Percentiles rank a stretch among this genome's conserved stretches.
Conservation (phyloP, 2,797 vertebrate genomes). For the Phrynocephalus vlangalii region DNA sequence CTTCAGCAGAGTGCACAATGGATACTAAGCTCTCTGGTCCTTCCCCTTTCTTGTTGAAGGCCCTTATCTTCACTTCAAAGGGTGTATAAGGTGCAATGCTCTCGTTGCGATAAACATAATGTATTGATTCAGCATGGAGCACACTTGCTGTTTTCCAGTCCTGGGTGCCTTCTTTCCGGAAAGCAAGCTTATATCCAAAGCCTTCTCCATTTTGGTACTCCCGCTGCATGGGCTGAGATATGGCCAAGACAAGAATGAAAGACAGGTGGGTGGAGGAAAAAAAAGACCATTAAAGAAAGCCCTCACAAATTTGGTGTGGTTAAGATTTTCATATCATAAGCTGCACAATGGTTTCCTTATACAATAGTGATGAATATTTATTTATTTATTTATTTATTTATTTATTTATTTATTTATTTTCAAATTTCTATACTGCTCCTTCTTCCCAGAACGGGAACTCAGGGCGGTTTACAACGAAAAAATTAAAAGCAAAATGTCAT, state of each 20-base stretch:
- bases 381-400: too few relatives aligned
- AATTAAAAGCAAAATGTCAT: too few relatives aligned
- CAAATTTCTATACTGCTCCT: too few relatives aligned
- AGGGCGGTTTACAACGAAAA: too few relatives aligned
- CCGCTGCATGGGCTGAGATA: constrained; percentile 84
- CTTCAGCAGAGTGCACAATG: constrained; percentile 91
- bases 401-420: too few relatives aligned
- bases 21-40: constrained; percentile 93
- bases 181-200: constrained; percentile 92
- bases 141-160: constrained; percentile 83
- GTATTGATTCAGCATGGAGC: constrained; percentile 86
- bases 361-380: not conserved
- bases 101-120: constrained; percentile 91
- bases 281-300: not conserved
- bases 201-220: constrained; percentile 96
- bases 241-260: constrained; percentile 28
- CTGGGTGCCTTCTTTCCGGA: constrained; percentile 82
- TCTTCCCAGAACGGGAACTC: too few relatives aligned
- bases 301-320: not conserved
- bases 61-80: constrained; percentile 94
- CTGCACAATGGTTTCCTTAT: not conserved
- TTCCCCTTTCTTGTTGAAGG: constrained; percentile 90
- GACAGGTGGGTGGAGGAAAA: not conserved
- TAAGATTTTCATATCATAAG: not conserved
- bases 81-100: constrained; percentile 89